Evolutionary conservation across 2,113 vertebrate species (phyloP).

Genomic region (Chloroceryle aenea): DNA sequence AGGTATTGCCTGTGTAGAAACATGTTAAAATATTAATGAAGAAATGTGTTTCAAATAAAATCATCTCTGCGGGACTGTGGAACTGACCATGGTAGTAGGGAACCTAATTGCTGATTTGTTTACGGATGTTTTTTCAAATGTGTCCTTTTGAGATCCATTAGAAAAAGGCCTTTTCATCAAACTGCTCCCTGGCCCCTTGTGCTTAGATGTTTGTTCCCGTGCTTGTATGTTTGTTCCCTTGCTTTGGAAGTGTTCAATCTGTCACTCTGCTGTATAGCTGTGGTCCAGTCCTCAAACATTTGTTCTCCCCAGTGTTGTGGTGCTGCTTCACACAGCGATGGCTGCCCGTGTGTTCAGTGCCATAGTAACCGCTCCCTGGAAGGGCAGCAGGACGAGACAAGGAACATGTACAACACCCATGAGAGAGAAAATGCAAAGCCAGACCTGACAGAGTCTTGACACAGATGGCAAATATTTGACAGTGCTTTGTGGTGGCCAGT

Average conservation of each 20-base stretch:
- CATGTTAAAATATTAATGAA: slow-evolving; percentile 25
- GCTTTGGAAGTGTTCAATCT: neutral
- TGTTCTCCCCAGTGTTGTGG: neutral
- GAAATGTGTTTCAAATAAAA: neutral
- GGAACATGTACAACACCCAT: neutral
- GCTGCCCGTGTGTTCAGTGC: neutral
- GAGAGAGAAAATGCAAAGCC: neutral
- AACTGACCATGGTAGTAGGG: neutral
- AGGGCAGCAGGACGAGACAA: neutral
- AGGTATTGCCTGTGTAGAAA: slow-evolving; percentile 7
- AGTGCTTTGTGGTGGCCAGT: rapidly evolving
- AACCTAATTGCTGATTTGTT: neutral
- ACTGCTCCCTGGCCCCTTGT: neutral
- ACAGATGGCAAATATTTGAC: neutral
- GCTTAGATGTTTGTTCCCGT: neutral
- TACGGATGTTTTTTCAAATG: neutral
- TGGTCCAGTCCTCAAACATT: neutral
- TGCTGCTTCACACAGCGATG: rapidly evolving
- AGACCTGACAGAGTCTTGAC: neutral
- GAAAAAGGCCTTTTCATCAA: neutral
- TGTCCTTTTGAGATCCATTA: neutral
- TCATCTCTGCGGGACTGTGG: neutral
- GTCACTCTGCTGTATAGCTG: neutral
- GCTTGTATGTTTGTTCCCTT: neutral
- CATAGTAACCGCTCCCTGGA: neutral